These are phyloP conservation scores for Myotis daubentonii DNA, from an alignment of 2,797 vertebrate genomes.

Conservation along the genomic window DNA sequence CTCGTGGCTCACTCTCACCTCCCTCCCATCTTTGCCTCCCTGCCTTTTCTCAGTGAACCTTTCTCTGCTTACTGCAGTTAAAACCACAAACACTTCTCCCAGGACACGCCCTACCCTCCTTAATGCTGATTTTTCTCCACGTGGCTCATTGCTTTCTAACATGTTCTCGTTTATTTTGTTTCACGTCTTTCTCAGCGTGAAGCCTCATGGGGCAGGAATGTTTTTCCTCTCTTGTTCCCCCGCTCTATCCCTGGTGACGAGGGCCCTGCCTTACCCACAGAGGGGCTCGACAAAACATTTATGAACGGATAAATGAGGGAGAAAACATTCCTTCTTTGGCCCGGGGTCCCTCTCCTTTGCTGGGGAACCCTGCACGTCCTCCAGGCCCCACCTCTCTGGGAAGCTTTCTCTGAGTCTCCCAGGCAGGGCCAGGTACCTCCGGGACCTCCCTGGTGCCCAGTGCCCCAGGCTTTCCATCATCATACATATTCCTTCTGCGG, in stretches of 20 bases:
- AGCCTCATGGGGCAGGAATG: not conserved
- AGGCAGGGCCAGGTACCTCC: not conserved
- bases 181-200: not conserved
- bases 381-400: not conserved
- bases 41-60: not conserved
- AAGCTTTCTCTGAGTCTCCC: not conserved
- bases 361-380: not conserved
- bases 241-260: not conserved
- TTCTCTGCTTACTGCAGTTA: not conserved
- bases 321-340: not conserved
- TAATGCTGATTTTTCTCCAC: not conserved
- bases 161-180: not conserved
- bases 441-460: not conserved
- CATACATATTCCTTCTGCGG: not conserved
- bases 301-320: not conserved
- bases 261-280: not conserved
- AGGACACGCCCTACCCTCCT: not conserved
- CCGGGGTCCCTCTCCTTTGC: not conserved
- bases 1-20: not conserved
- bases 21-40: not conserved
- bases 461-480: not conserved
- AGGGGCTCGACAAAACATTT: not conserved
- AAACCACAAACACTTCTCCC: not conserved
- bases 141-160: not conserved
- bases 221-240: not conserved